Percentiles rank a stretch among this genome's conserved stretches.
Evolutionary conservation across 35 echinoderm and acorn worm genomes (phyloP).

Genomic region (Chiridota heheva): DNA sequence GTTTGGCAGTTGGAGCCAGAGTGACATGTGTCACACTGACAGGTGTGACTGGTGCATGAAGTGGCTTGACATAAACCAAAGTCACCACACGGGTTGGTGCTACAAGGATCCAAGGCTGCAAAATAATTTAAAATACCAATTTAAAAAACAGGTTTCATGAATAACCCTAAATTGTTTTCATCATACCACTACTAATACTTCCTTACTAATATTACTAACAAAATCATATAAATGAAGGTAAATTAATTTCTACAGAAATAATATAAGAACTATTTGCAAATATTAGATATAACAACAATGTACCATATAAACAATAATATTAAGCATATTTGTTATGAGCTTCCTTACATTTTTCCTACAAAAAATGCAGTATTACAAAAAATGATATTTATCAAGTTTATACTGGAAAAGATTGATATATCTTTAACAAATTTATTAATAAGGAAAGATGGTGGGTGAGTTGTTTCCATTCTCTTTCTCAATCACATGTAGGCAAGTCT

Average conservation of each 20-base stretch:
- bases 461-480: no score
- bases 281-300: not conserved
- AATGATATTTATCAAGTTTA: no score
- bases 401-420: no score
- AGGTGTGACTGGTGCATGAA: constrained; percentile 31
- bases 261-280: no score
- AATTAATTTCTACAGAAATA: not conserved
- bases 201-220: not conserved
- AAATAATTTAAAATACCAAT: constrained; percentile 10
- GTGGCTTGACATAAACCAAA: constrained; percentile 39
- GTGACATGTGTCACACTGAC: constrained; percentile 47
- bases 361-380: no score
- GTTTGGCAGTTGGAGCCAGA: constrained; percentile 37
- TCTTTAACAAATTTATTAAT: no score
- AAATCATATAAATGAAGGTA: not conserved
- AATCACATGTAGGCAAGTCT: no score
- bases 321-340: no score
- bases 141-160: not conserved
- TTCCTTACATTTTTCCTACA: no score
- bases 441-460: no score
- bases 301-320: not conserved
- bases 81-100: constrained; percentile 25
- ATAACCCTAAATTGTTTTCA: not conserved
- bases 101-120: constrained; percentile 59
- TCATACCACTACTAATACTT: not conserved